These are phyloP conservation scores for Apodemus sylvaticus DNA, from an alignment of 2,113 vertebrate species.

Conservation along the genomic window DNA sequence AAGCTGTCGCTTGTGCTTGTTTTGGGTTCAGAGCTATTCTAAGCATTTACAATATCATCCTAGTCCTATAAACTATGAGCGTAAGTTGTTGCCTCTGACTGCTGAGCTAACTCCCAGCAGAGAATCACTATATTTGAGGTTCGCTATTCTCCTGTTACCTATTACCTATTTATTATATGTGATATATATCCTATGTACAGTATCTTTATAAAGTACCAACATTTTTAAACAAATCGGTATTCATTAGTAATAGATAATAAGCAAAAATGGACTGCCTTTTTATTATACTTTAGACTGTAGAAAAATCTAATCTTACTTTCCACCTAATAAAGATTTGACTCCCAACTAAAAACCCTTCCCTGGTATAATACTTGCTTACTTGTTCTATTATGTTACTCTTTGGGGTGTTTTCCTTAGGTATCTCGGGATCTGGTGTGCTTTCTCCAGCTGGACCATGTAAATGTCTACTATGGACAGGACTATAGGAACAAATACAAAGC, in stretches of 20 bases:
- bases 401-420: constrained; percentile 83
- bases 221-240: constrained; percentile 32
- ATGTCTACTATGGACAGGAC: constrained; percentile 98
- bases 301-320: constrained; percentile 40
- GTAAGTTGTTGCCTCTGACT: neutral
- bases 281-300: neutral
- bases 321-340: constrained; percentile 45
- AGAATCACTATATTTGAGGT: neutral
- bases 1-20: neutral
- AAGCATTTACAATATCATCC: neutral
- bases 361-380: neutral
- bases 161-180: neutral
- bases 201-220: constrained; percentile 1
- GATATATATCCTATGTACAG: neutral
- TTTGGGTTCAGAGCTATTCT: neutral
- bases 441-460: constrained; percentile 97
- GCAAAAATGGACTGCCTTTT: constrained; percentile 5
- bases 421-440: constrained; percentile 98
- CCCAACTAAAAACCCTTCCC: constrained; percentile 27
- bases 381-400: neutral
- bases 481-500: constrained; percentile 98
- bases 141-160: neutral
- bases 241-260: constrained; percentile 24
- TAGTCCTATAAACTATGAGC: neutral
- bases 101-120: neutral